These are phyloP conservation scores for Trissoscelio sp. DNA, from an alignment of 2,888 invertebrate genomes.

Conservation along the genomic window DNA sequence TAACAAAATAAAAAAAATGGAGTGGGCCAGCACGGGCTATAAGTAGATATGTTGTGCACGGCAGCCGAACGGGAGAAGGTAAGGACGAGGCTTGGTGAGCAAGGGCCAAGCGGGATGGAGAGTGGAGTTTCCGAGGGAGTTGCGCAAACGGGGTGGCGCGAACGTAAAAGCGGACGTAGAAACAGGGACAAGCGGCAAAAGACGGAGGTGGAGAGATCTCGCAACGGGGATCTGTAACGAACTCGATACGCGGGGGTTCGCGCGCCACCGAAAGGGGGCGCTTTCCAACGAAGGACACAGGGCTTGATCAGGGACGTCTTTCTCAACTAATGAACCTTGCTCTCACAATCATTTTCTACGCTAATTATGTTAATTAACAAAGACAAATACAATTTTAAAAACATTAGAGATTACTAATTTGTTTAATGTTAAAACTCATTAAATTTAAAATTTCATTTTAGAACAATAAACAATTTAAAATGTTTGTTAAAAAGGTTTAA, in stretches of 20 bases:
- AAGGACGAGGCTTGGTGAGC: conserved; percentile 13
- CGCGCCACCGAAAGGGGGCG: conserved; percentile 39
- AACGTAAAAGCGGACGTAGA: conserved; percentile 37
- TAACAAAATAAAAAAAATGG: too few species aligned
- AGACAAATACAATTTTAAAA: too few species aligned
- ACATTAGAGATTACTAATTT: too few species aligned
- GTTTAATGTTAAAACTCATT: too few species aligned
- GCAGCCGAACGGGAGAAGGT: conserved; percentile 30
- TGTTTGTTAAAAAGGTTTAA: too few species aligned
- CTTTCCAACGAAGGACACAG: conserved; percentile 44
- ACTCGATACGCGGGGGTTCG: conserved; percentile 55
- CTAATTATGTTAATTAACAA: too few species aligned
- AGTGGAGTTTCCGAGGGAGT: conserved; percentile 37
- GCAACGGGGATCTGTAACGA: conserved; percentile 61
- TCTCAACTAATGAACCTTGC: conserved; percentile 33
- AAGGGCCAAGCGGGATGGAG: conserved; percentile 22
- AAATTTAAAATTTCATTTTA: too few species aligned
- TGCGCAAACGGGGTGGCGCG: conserved; percentile 58
- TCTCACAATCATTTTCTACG: conserved; percentile 16
- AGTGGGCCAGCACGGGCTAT: conserved; percentile 4
- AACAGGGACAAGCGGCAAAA: conserved; percentile 38
- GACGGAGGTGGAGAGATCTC: conserved; percentile 60
- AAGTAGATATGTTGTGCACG: conserved; percentile 32
- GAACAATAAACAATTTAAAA: too few species aligned
- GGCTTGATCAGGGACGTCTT: conserved; percentile 53